Conservation (phyloP, 1,140 invertebrate species). For the Drosophila santomea region DNA sequence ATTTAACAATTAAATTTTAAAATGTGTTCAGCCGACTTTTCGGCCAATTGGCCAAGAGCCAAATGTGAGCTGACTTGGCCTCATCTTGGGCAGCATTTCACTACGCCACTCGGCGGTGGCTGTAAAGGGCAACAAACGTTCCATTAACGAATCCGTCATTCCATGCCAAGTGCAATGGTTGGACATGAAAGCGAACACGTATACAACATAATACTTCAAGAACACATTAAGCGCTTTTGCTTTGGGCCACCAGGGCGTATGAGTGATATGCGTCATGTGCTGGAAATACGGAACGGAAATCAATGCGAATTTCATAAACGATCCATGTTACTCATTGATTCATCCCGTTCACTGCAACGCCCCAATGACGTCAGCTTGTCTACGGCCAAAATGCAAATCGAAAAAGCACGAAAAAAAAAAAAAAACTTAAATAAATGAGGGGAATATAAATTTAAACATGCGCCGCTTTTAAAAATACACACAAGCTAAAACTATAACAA, state of each 20-base stretch:
- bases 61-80: slow-evolving; percentile 64
- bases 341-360: slow-evolving; percentile 35
- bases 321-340: slow-evolving; percentile 29
- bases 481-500: slow-evolving; percentile 20
- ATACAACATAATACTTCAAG: no score
- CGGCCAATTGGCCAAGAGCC: slow-evolving; percentile 41
- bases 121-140: slow-evolving; percentile 63
- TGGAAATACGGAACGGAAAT: slow-evolving; percentile 32
- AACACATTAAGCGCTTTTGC: neutral
- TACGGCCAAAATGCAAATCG: slow-evolving; percentile 25
- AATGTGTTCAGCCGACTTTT: slow-evolving; percentile 28
- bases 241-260: slow-evolving; percentile 33
- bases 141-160: slow-evolving; percentile 46
- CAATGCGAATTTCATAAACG: slow-evolving; percentile 1
- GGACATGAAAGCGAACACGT: slow-evolving; percentile 14
- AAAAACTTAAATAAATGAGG: slow-evolving; percentile 46
- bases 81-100: slow-evolving; percentile 36
- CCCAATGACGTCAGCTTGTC: slow-evolving; percentile 54
- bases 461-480: slow-evolving; percentile 39
- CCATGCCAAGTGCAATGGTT: slow-evolving; percentile 45
- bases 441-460: slow-evolving; percentile 41
- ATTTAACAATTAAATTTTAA: slow-evolving; percentile 45
- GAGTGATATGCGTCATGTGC: slow-evolving; percentile 36
- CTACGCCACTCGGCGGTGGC: slow-evolving; percentile 22
- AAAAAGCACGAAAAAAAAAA: slow-evolving; percentile 1